Base-by-base conservation (phyloP, 2,888 invertebrate genomes). In the Tinea trinotella region DNA sequence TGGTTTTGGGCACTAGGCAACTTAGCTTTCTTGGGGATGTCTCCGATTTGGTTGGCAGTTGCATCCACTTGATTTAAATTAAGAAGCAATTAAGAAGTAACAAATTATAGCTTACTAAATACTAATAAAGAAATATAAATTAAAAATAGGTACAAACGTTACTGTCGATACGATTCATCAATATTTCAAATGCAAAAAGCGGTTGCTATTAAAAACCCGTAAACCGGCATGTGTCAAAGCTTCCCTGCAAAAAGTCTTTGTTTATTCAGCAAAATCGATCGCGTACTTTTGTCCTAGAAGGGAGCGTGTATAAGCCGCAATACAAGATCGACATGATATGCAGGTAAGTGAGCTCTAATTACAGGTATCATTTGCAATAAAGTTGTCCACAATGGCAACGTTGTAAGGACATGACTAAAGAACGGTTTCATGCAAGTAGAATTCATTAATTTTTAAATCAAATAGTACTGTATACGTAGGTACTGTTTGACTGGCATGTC, bases 361-460 rank as follows among this genome's bases (percentile, higher is more conserved):
- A 82, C 78, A 69, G 78, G 78, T 84, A 80, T 84, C 84, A 76
- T 74, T 82, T 64, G 76, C 79, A 77, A 76, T 78, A 76, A 77
- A 76, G 75, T 73, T 61, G 73, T 71, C 67, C 66, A 67, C 44
- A 61, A 62, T 60, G 61, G 61, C 62, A 58, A 61, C 59, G 57
- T 64, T 62, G 61, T 57, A 59, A 64, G 62, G 62, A 62, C 57
- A 40, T 13, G 40, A 40, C 12, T n/a, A 40, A 40, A 40, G 40
- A n/a, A 40, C 12, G 40, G 40, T 40, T 2, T 4, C 15, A 40
- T 40, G 40, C 40, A 40, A 40, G 13, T 15, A 2, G 15, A 40
- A 40, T 40, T 40, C 13, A 40, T 40, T 13, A 40, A 40, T 40
- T 13, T 40, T 40, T 40, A 12, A 40, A 13, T 15, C 3, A 2